These are phyloP conservation scores for Tachypleus tridentatus DNA, from an alignment of 1,140 invertebrate species.

Conservation along the genomic window DNA sequence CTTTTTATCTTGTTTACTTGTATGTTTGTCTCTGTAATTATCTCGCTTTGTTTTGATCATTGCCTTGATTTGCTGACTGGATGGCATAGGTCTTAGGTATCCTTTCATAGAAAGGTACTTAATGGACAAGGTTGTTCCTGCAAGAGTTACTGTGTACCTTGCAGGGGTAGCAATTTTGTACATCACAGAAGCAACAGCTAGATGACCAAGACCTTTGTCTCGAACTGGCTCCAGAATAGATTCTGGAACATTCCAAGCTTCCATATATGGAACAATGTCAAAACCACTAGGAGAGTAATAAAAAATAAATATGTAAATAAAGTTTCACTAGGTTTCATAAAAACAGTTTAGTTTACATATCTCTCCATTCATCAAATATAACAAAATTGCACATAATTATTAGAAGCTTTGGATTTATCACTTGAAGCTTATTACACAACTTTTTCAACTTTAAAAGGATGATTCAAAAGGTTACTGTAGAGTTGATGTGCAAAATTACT, in stretches of 20 bases:
- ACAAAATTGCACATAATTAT: too few species aligned
- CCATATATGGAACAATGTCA: slow-evolving; percentile 63
- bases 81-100: slow-evolving; percentile 52
- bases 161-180: slow-evolving; percentile 85
- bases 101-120: slow-evolving; percentile 51
- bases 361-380: too few species aligned
- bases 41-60: slow-evolving; percentile 18
- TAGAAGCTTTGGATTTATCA: too few species aligned
- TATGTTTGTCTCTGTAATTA: neutral
- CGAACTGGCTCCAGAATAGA: slow-evolving; percentile 56
- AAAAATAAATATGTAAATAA: slow-evolving; percentile 11
- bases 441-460: too few species aligned
- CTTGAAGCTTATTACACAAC: too few species aligned
- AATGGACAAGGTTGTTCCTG: slow-evolving; percentile 56
- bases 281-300: slow-evolving; percentile 57
- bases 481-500: too few species aligned
- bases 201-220: slow-evolving; percentile 66
- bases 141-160: slow-evolving; percentile 78
- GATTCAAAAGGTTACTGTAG: too few species aligned
- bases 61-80: slow-evolving; percentile 19
- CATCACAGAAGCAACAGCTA: slow-evolving; percentile 72
- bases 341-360: neutral
- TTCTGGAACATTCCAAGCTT: slow-evolving; percentile 60
- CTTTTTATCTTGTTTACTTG: too few species aligned
- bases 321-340: slow-evolving; percentile 5